Percentiles rank a stretch among this genome's conserved stretches.
Evolutionary conservation across 2,888 invertebrate genomes (phyloP).

Genomic region (Caenorhabditis japonica): DNA sequence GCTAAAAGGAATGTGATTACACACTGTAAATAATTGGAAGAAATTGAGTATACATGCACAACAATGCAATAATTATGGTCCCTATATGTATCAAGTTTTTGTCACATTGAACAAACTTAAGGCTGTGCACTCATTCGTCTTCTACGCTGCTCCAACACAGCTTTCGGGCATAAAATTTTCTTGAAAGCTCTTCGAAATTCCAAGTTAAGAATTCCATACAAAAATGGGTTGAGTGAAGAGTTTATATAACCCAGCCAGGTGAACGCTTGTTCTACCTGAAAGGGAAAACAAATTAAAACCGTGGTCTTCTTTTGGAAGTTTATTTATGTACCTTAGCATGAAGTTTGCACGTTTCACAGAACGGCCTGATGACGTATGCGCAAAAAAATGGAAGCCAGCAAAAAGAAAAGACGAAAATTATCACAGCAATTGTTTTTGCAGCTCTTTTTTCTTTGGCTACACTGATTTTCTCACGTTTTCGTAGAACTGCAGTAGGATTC

Average conservation of each 20-base stretch:
- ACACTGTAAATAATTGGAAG: neutral
- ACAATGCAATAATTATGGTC: neutral
- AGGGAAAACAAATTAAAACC: conserved; percentile 17
- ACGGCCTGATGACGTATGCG: conserved; percentile 77
- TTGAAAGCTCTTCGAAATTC: conserved; percentile 77
- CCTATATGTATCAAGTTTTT: neutral
- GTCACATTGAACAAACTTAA: no score
- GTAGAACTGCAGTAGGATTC: conserved; percentile 72
- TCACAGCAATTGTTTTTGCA: conserved; percentile 78
- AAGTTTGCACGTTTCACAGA: conserved; percentile 74
- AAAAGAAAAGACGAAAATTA: conserved; percentile 77
- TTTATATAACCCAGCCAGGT: conserved; percentile 77
- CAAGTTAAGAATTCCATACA: conserved; percentile 77
- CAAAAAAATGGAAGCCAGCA: conserved; percentile 78
- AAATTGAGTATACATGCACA: neutral
- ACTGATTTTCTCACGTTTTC: conserved; percentile 76
- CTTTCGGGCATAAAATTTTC: conserved; percentile 75
- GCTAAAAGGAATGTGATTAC: no score
- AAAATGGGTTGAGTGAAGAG: conserved; percentile 75
- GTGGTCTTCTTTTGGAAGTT: no score
- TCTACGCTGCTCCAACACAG: conserved; percentile 62
- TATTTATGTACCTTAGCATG: conserved; percentile 77
- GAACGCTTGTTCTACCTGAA: conserved; percentile 76
- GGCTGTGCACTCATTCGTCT: conserved; percentile 60
- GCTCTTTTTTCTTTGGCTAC: conserved; percentile 78